Evolutionary conservation across 2,113 vertebrate genomes (phyloP), one percentile per base, ranked within the genome.

Genomic region (Cyanocitta stelleri): DNA sequence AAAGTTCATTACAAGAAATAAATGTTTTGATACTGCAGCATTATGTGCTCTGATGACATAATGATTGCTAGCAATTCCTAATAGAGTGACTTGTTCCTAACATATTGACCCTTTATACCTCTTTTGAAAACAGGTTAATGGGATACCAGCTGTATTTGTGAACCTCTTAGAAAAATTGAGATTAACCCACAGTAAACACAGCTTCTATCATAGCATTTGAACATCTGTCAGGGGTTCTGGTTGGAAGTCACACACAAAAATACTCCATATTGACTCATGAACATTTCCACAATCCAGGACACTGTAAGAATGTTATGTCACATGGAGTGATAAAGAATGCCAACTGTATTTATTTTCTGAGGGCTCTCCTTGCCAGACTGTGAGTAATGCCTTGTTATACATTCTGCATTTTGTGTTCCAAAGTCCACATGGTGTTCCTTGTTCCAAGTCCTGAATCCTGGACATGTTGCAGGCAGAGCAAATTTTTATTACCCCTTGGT

Each of bases 341-440:
- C 95, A 98, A 96, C 85, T 97, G 84, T 89, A 95, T 96, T 95
- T 94, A 77, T 79, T 93, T 97, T 89, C 90, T 94, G 63, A 72
- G 74, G 54, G 20, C 59, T 41, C 59, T 96, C 33, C 7, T 58
- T 96, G 89, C 85, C 41, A 94, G 90, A 68, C 75, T 96, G 51
- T 69, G 83, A 82, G 55, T 76, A 81, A 88, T 81, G 63, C 79
- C 58, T 52, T 92, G 49, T 74, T 89, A 74, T 80, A 22, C 52
- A 55, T 77, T 94, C 89, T 97, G 52, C 89, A 62, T 94, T 95
- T 96, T 93, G n/a, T 90, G 58, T 95, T 97, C 95, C 93, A 95
- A 89, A 96, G 93, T 96, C 67, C 71, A 82, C 29, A 2, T 64
- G 94, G 43, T 90, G 30, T 92, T 97, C 71, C 49, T 85, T 97